These are phyloP conservation scores for Steatocranus sp. DNA, from an alignment of 2,797 vertebrate species.

Conservation along the genomic window DNA sequence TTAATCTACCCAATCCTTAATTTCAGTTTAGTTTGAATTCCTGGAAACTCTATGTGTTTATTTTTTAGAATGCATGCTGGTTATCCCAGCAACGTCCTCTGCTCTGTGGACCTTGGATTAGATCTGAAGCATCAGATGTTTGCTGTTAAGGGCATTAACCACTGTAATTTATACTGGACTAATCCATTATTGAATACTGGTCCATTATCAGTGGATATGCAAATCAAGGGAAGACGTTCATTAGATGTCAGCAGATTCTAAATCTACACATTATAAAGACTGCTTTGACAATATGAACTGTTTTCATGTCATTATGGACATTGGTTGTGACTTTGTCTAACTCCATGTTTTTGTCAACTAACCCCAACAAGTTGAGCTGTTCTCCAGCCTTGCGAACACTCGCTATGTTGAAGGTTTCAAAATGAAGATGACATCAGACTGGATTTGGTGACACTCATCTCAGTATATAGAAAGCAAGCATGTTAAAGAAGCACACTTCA, in stretches of 20 bases:
- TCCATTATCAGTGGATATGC: not conserved
- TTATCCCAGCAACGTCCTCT: not conserved
- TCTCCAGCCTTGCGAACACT: not conserved
- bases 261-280: not conserved
- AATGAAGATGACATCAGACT: not conserved
- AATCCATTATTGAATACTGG: not conserved
- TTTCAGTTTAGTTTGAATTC: not conserved
- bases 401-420: not conserved
- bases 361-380: not conserved
- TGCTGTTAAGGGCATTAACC: not conserved
- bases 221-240: not conserved
- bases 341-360: not conserved
- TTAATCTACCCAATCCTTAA: not conserved
- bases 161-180: not conserved
- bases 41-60: not conserved
- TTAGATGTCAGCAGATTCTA: not conserved
- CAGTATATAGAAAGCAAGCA: not conserved
- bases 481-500: not conserved
- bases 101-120: not conserved
- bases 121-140: not conserved
- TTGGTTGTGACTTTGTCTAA: not conserved
- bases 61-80: not conserved
- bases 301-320: not conserved
- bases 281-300: not conserved
- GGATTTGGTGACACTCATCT: not conserved